Evolutionary conservation across 2,888 invertebrate species (phyloP), one percentile per base, ranked within the genome.

Genomic region (Orthosia gothica): DNA sequence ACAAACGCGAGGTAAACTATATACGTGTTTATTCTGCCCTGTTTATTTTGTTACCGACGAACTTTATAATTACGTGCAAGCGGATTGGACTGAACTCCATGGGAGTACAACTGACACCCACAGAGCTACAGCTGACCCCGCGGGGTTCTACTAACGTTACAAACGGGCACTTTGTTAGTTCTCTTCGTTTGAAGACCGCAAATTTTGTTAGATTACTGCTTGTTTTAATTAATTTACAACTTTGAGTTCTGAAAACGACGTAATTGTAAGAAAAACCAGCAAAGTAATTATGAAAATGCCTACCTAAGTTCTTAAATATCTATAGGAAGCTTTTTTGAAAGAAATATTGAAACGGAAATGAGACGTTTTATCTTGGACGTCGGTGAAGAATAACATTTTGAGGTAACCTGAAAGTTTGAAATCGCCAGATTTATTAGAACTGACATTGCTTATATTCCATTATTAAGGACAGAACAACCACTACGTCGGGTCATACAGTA

Each of bases 51-150:
- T 50, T 63, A 12, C 52, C 52, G 12, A 4, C 61, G 32, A 79
- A 66, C 79, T 79, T 71, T 45, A 62, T 83, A 82, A 83, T 81
- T 82, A 71, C 62, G 70, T 71, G 55, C 55, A 45, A 65, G 70
- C 50, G 59, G 58, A 70, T 64, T 70, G 67, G 47, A 59, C 58
- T 54, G 52, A 61, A 61, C 52, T 67, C 49, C 67, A 32, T 59
- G 45, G 45, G 57, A 49, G 55, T 61, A 40, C 40, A 40, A 40
- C 40, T 40, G 40, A 40, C 9, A 40, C 52, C 49, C 67, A 32
- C 67, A 32, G 49, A 40, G 61, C 2, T 45, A 7, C 40, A 20
- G 20, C 63, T 54, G 49, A 58, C 58, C 49, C 45, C 74, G 32
- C 67, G 45, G 49, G 49, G 49, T 63, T 64, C 63, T 65, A 58